Evolutionary conservation across 2,888 invertebrate genomes (phyloP).

Genomic region (Machimus rusticus): DNA sequence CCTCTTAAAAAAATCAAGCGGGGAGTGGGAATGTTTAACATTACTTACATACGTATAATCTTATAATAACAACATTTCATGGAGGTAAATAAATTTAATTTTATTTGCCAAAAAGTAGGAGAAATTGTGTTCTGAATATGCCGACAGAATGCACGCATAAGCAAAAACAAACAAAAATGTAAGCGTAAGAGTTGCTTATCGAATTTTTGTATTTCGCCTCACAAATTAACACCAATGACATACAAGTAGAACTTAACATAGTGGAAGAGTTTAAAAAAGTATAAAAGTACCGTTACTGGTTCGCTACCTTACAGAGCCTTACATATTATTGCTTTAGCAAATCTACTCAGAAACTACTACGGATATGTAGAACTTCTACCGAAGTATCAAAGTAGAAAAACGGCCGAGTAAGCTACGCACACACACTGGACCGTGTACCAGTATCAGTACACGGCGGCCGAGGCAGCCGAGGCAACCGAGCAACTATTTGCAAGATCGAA

Average conservation of each 20-base stretch:
- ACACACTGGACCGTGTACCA: conserved; percentile 1
- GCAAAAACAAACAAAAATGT: not conserved
- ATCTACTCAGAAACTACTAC: conserved; percentile 11
- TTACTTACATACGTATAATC: not conserved
- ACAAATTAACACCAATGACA: conserved; percentile 26
- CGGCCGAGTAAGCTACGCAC: conserved; percentile 20
- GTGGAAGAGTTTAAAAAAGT: conserved; percentile 31
- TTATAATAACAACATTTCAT: not conserved
- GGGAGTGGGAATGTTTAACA: not conserved
- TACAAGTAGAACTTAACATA: conserved; percentile 21
- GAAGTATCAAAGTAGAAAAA: conserved; percentile 28
- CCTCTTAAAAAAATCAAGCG: not conserved
- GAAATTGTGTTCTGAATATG: not conserved
- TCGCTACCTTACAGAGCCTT: conserved; percentile 22
- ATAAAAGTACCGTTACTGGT: conserved; percentile 24
- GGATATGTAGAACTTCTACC: conserved; percentile 28
- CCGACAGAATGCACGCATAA: not conserved
- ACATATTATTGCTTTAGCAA: conserved; percentile 27
- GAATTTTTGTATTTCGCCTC: not conserved
- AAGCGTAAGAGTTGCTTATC: not conserved
- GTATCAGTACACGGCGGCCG: not conserved
- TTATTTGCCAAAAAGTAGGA: not conserved
- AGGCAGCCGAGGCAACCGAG: not conserved
- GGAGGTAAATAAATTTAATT: not conserved
- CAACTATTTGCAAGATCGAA: not conserved